These are phyloP conservation scores for Drosophila trapezifrons DNA, from an alignment of 1,140 invertebrate genomes.

Conservation along the genomic window DNA sequence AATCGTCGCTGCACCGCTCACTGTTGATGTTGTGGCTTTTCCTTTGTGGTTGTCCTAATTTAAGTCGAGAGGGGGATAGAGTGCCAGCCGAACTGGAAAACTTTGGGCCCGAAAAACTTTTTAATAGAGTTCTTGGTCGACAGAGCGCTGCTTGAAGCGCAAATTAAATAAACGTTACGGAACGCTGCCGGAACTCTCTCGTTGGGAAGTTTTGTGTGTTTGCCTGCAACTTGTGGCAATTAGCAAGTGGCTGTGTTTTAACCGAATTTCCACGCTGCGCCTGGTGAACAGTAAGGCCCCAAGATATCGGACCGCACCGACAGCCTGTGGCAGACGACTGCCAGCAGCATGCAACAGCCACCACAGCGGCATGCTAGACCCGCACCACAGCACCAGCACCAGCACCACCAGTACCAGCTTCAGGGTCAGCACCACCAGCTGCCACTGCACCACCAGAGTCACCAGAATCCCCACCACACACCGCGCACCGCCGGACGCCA, in stretches of 20 bases:
- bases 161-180: constrained; percentile 67
- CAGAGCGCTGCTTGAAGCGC: constrained; percentile 48
- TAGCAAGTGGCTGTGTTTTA: constrained; percentile 34
- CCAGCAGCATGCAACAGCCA: constrained; percentile 69
- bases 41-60: constrained; percentile 55
- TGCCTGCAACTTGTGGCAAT: constrained; percentile 54
- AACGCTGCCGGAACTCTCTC: too few species aligned
- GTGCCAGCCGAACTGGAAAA: constrained; percentile 11
- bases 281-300: constrained; percentile 47
- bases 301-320: constrained; percentile 80
- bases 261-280: constrained; percentile 6
- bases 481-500: constrained; percentile 47
- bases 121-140: constrained; percentile 56
- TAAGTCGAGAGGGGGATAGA: constrained; percentile 23
- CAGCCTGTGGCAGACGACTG: constrained; percentile 78
- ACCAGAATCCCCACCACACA: constrained; percentile 30
- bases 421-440: constrained; percentile 41
- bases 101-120: constrained; percentile 58
- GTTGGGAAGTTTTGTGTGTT: constrained; percentile 20
- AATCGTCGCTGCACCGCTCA: constrained; percentile 41
- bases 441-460: constrained; percentile 43
- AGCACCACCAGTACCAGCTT: constrained; percentile 41
- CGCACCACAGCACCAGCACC: constrained; percentile 53
- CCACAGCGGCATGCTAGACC: constrained; percentile 55
- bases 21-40: constrained; percentile 49